phyloP scores from a whole-genome alignment of 2,113 vertebrate genomes.

The Panthera leo region DNA sequence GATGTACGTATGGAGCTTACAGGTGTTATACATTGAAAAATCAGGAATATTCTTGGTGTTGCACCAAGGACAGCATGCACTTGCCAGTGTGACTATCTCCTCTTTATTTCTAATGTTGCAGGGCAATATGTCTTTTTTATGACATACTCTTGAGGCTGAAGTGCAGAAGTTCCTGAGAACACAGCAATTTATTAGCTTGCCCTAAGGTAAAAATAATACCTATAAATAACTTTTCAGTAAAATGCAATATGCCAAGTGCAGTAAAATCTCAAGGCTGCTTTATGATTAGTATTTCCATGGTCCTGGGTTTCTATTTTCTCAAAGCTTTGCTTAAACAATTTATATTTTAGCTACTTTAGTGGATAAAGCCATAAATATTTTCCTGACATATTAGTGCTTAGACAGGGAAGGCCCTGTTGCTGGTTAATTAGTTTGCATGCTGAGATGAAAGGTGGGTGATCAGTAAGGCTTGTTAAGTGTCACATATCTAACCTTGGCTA shows the following conservation, averaged over 20 bases:
- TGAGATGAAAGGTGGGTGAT: slow-evolving; percentile 55
- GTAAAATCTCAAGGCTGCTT: neutral
- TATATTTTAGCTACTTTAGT: slow-evolving; percentile 54
- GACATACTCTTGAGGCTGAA: neutral
- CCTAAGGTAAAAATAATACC: slow-evolving; percentile 2
- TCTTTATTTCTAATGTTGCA: slow-evolving; percentile 21
- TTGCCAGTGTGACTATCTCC: neutral
- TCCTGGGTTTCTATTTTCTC: slow-evolving; percentile 46
- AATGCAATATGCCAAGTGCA: slow-evolving; percentile 15
- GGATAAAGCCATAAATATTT: slow-evolving; percentile 61
- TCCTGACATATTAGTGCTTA: slow-evolving; percentile 31
- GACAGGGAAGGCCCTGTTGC: neutral
- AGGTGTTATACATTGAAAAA: neutral
- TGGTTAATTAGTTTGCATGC: slow-evolving; percentile 58
- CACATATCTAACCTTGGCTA: neutral
- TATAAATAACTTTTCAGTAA: slow-evolving; percentile 56
- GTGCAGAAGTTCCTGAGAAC: slow-evolving; percentile 19
- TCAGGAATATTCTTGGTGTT: neutral
- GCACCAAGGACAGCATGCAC: neutral
- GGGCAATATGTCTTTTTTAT: neutral
- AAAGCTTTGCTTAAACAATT: slow-evolving; percentile 62
- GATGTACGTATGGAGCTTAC: neutral
- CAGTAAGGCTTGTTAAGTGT: slow-evolving; percentile 35
- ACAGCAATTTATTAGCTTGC: slow-evolving; percentile 13
- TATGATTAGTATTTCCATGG: neutral